Evolutionary conservation across 1,140 invertebrate species (phyloP).

Genomic region (Hylaeus anthracinus): DNA sequence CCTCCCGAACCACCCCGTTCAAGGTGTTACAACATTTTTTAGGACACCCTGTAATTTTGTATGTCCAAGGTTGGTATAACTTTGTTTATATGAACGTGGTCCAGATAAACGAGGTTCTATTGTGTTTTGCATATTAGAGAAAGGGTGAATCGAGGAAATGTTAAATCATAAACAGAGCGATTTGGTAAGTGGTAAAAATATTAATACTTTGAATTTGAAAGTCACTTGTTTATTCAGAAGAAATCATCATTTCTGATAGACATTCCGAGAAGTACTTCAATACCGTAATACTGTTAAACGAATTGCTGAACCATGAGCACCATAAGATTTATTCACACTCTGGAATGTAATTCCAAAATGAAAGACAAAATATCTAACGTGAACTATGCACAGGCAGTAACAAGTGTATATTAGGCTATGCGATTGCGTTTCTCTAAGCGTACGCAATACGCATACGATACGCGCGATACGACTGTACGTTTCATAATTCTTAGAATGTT

Average conservation of each 20-base stretch:
- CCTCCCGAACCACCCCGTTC: too few species aligned
- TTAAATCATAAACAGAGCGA: too few species aligned
- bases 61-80: too few species aligned
- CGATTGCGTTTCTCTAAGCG: background rate
- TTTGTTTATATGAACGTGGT: too few species aligned
- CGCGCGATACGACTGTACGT: background rate
- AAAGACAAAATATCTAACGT: slow-evolving; percentile 7
- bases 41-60: too few species aligned
- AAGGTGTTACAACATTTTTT: too few species aligned
- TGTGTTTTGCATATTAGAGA: too few species aligned
- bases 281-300: slow-evolving; percentile 52
- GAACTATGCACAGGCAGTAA: slow-evolving; percentile 3
- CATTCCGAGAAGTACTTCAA: slow-evolving; percentile 4
- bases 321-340: slow-evolving; percentile 18
- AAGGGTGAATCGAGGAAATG: too few species aligned
- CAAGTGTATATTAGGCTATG: background rate
- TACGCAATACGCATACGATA: background rate
- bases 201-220: background rate
- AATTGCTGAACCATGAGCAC: slow-evolving; percentile 26
- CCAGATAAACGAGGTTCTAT: too few species aligned
- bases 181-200: background rate
- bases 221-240: slow-evolving; percentile 24
- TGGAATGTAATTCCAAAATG: slow-evolving; percentile 54
- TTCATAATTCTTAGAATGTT: background rate
- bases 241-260: background rate